phyloP scores from a whole-genome alignment of 2,113 vertebrate genomes.

The Neolamprologus modestus region DNA sequence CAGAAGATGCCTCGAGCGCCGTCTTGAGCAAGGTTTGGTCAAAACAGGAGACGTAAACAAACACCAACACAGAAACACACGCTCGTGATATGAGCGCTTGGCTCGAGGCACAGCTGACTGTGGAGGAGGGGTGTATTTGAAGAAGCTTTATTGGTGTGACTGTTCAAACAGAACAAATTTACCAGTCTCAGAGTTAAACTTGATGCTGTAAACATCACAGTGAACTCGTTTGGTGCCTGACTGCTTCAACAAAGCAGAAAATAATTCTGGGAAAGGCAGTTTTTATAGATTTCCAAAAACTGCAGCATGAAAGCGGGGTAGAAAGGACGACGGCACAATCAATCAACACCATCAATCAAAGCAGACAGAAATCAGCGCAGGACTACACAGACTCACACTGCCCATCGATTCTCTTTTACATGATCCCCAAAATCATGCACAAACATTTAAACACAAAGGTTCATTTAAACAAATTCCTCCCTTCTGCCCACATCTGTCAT shows the following conservation, averaged over 20 bases:
- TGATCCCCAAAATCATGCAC: background rate
- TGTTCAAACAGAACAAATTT: background rate
- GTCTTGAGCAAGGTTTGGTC: slow-evolving; percentile 17
- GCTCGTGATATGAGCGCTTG: background rate
- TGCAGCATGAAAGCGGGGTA: background rate
- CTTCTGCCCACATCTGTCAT: background rate
- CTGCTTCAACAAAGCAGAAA: background rate
- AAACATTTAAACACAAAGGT: background rate
- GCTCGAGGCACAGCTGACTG: slow-evolving; percentile 6
- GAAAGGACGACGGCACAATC: background rate
- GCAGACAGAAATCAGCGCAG: background rate
- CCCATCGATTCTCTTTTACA: background rate
- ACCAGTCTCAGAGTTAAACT: background rate
- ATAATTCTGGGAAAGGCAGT: background rate
- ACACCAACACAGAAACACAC: slow-evolving; percentile 23
- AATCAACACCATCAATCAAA: slow-evolving; percentile 33
- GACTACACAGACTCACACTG: background rate
- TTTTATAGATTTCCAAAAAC: background rate
- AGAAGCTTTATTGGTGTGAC: background rate
- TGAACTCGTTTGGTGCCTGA: background rate
- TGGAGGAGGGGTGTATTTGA: background rate
- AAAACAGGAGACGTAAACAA: slow-evolving; percentile 29
- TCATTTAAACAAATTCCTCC: background rate
- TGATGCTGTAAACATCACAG: background rate
- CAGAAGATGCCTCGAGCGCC: slow-evolving; percentile 33